Conservation (phyloP, 2,888 invertebrate genomes). For the Elegia similella region DNA sequence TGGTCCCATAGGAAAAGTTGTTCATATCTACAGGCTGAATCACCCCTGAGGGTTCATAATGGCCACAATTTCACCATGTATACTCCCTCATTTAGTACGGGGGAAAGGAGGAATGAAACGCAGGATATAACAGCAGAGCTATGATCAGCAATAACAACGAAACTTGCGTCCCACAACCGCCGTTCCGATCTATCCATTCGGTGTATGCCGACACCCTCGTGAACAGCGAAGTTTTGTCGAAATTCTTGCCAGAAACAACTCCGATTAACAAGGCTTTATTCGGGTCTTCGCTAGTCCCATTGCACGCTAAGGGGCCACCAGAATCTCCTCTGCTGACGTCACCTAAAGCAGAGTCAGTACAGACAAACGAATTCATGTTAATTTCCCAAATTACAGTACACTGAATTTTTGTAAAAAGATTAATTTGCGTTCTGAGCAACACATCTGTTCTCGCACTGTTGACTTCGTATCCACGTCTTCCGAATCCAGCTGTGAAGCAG, state of each 20-base stretch:
- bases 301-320: constrained; percentile 58
- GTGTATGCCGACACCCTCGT: constrained; percentile 37
- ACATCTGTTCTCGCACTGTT: not conserved
- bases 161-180: constrained; percentile 16
- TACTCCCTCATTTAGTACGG: no score
- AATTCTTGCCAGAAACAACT: constrained; percentile 60
- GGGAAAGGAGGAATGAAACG: constrained; percentile 33
- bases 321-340: constrained; percentile 59
- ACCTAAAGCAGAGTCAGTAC: constrained; percentile 40
- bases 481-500: constrained; percentile 29
- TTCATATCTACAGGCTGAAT: no score
- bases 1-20: no score
- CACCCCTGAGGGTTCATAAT: no score
- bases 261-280: constrained; percentile 48
- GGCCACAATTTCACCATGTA: no score
- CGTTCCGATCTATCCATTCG: constrained; percentile 41
- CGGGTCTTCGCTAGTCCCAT: constrained; percentile 36
- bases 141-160: constrained; percentile 34
- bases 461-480: constrained; percentile 9
- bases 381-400: constrained; percentile 55
- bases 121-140: constrained; percentile 45
- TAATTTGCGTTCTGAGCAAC: constrained; percentile 45
- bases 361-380: constrained; percentile 49
- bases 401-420: constrained; percentile 34
- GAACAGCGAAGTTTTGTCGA: constrained; percentile 48